Evolutionary conservation across 2,888 invertebrate genomes (phyloP).

Genomic region (Epiblema foenella): DNA sequence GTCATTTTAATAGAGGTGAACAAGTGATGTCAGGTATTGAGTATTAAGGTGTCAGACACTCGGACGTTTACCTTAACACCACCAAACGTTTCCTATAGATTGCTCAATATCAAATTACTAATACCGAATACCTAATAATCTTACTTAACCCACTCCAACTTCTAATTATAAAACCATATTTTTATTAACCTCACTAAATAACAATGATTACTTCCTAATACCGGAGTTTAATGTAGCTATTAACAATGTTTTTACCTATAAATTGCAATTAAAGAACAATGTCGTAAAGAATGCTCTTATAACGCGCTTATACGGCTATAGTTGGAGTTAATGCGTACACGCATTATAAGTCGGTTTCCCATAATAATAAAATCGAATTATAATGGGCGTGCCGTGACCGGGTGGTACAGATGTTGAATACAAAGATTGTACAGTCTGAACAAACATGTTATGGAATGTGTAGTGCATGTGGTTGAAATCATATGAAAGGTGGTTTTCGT

Average conservation of each 20-base stretch:
- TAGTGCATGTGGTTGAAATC: not conserved
- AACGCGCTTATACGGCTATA: conserved; percentile 25
- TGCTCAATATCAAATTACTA: conserved; percentile 5
- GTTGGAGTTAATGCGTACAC: conserved; percentile 26
- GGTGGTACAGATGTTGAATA: not conserved
- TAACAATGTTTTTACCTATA: conserved; percentile 41
- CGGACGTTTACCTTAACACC: too few species aligned
- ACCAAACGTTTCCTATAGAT: too few species aligned
- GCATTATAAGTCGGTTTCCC: conserved; percentile 42
- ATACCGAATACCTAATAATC: conserved; percentile 21
- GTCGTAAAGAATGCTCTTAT: conserved; percentile 44
- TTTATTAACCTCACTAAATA: conserved; percentile 41
- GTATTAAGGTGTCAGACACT: too few species aligned
- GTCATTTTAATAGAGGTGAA: too few species aligned
- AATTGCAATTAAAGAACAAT: conserved; percentile 44
- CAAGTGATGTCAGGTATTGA: too few species aligned
- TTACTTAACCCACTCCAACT: conserved; percentile 17
- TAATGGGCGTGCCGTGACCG: conserved; percentile 38
- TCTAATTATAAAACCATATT: conserved; percentile 41
- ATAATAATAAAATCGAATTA: conserved; percentile 45
- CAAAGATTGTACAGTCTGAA: conserved; percentile 22
- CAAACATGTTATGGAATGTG: not conserved
- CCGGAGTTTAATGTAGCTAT: conserved; percentile 38
- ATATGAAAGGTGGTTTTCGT: too few species aligned
- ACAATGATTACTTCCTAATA: conserved; percentile 39